phyloP scores from a whole-genome alignment of 1,140 invertebrate species.

The Liolophura sinensis region DNA sequence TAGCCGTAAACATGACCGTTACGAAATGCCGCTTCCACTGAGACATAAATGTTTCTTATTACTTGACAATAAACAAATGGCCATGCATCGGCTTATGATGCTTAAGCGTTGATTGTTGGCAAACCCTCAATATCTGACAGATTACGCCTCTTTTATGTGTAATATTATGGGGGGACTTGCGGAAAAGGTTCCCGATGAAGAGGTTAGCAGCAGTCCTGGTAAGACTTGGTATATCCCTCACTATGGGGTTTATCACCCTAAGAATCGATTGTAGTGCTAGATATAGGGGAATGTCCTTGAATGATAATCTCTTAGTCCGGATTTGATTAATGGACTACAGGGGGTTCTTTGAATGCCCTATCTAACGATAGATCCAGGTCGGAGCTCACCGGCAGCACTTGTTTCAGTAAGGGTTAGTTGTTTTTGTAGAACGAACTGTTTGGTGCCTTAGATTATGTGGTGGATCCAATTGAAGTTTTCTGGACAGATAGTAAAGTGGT shows the following conservation, averaged over 20 bases:
- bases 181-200: too few relatives aligned
- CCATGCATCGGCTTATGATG: slow-evolving; percentile 6
- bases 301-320: slow-evolving; percentile 34
- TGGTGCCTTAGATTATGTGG: not conserved
- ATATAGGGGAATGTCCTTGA: slow-evolving; percentile 15
- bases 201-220: not conserved
- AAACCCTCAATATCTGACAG: not conserved
- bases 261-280: slow-evolving; percentile 31
- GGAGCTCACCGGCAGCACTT: slow-evolving; percentile 27
- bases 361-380: slow-evolving; percentile 19
- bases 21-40: too few relatives aligned
- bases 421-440: slow-evolving; percentile 16
- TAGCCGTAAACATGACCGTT: slow-evolving; percentile 13
- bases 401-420: slow-evolving; percentile 22
- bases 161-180: slow-evolving; percentile 13
- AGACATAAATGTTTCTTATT: slow-evolving; percentile 2
- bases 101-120: slow-evolving; percentile 6
- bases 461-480: too few relatives aligned
- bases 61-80: slow-evolving; percentile 10
- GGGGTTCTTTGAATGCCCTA: slow-evolving; percentile 43
- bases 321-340: slow-evolving; percentile 26
- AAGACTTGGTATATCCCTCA: slow-evolving; percentile 35
- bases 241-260: slow-evolving; percentile 30
- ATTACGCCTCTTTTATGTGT: slow-evolving; percentile 9
- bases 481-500: slow-evolving; percentile 24